Percentiles rank a stretch among this genome's conserved stretches.
Conservation (phyloP, 2,797 vertebrate species). For the Pangasius larnaudii region DNA sequence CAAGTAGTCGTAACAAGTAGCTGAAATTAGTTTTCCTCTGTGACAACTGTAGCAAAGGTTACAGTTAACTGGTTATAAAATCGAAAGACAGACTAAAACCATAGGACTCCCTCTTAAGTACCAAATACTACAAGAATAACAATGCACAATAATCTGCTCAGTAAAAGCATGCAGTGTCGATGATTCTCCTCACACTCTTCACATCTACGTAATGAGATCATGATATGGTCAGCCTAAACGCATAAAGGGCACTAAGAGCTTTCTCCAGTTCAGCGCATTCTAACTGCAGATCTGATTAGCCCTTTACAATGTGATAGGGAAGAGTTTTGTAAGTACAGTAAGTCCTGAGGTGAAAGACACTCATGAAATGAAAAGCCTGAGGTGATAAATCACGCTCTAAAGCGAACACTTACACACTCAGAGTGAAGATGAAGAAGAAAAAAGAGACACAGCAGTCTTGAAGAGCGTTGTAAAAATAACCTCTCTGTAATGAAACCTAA, state of each 20-base stretch:
- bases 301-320: neutral
- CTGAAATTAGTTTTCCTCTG: neutral
- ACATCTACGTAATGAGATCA: constrained; percentile 35
- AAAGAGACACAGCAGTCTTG: constrained; percentile 27
- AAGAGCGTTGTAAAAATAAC: constrained; percentile 44
- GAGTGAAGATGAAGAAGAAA: constrained; percentile 4
- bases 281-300: constrained; percentile 37
- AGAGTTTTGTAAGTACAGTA: constrained; percentile 1
- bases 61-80: neutral
- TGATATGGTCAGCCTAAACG: neutral
- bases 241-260: constrained; percentile 12
- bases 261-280: constrained; percentile 14
- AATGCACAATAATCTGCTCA: constrained; percentile 17
- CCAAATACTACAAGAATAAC: neutral
- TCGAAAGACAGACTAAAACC: neutral
- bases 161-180: constrained; percentile 22
- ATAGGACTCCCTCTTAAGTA: neutral
- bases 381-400: constrained; percentile 42
- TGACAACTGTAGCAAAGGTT: neutral
- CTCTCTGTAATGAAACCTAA: constrained; percentile 40
- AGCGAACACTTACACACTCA: constrained; percentile 17
- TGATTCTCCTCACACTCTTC: constrained; percentile 42
- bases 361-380: constrained; percentile 48
- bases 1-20: neutral
- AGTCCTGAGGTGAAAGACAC: constrained; percentile 43